Base-by-base conservation (phyloP, 2,113 vertebrate species). In the Isichthys henryi region DNA sequence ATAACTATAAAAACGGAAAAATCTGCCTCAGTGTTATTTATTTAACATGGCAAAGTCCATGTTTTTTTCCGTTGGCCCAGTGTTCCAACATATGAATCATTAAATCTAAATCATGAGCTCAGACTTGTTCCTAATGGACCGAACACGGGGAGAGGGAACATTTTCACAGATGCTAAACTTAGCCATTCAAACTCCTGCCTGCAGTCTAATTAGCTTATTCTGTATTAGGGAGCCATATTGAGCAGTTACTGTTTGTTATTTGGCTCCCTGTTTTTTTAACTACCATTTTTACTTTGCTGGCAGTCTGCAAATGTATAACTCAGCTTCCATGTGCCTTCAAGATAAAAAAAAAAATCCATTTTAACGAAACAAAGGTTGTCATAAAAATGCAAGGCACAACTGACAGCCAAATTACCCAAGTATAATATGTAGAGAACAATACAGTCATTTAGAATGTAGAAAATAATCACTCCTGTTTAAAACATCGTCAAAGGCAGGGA, bases 91-190 rank as follows among this genome's bases (percentile, higher is more conserved):
- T 80, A 43, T 80, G 35, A 43, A 80, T 80, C 74, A 66, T 88
- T 88, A 62, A 53, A 15, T 88, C 39, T 45, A 88, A 88, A 66
- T 88, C 53, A 66, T 62, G 31, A 88, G 86, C 39, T 39, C 39
- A 39, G 21, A 88, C 56, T 87, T 87, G 21, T n/a, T 39, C 39
- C 19, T 62, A 88, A 66, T 88, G 53, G 87, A 11, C 87, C 39
- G 3, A 66, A 66, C 87, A 66, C 13, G 2, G 35, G 39, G 35
- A 80, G 74, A 80, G 35, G 6, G 74, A 77, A 77, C 70, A 43
- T 80, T 39, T 66, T 88, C 17, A 15, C 56, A 66, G 19, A 39
- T 87, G 52, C 31, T 85, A 85, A 85, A 21, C 52, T 70, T 35
- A 48, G 62, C 74, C 74, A 80, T 39, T 77, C 43, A 74, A 50